Conservation (phyloP, 2,797 vertebrate species). For the Psittacula derbiana region DNA sequence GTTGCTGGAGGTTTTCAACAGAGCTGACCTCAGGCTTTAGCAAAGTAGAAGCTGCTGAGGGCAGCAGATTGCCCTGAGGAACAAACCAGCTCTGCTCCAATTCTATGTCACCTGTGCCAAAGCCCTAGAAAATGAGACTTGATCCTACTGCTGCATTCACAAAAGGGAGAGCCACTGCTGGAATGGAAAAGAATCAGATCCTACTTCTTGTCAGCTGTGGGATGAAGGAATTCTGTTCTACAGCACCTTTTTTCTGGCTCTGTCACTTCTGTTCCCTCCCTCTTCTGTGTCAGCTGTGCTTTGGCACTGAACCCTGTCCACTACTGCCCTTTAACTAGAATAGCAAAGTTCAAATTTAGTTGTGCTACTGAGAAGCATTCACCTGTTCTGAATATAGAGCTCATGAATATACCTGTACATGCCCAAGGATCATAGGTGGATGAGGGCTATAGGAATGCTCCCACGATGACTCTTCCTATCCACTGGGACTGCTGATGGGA, state of each 20-base stretch:
- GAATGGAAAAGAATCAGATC: neutral
- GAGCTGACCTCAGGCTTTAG: neutral
- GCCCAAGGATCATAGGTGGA: neutral
- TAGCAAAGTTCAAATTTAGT: neutral
- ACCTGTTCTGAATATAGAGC: neutral
- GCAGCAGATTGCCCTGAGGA: neutral
- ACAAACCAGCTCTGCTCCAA: neutral
- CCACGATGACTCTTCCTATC: neutral
- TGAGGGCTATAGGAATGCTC: neutral
- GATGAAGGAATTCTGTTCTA: neutral
- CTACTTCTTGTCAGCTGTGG: neutral
- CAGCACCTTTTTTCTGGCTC: neutral
- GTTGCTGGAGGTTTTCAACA: neutral
- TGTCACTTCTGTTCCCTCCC: neutral
- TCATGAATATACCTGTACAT: neutral
- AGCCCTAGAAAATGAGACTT: neutral
- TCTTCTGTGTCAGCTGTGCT: neutral
- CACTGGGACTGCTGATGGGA: neutral
- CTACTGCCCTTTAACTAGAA: neutral
- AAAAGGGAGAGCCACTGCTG: neutral
- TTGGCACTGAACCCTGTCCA: neutral
- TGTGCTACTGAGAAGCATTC: neutral
- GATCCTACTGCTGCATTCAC: neutral
- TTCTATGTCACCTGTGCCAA: neutral
- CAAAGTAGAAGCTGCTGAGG: neutral